Percentiles rank a stretch among this genome's conserved stretches.
phyloP scores from a whole-genome alignment of 2,113 vertebrate species.

The Hirundichthys speculiger region DNA sequence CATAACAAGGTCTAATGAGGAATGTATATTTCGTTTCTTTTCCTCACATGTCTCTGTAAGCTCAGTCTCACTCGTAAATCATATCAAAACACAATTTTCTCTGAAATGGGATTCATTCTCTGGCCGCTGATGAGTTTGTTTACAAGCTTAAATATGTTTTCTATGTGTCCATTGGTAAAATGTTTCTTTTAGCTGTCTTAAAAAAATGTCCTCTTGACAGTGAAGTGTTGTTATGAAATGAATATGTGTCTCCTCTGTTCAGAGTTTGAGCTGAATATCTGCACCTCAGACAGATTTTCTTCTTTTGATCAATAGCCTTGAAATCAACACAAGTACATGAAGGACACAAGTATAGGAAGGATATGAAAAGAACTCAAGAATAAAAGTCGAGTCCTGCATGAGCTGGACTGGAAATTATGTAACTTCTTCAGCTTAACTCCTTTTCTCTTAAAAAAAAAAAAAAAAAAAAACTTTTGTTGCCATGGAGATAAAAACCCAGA shows the following conservation, averaged over 20 bases:
- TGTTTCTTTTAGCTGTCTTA: constrained; percentile 17
- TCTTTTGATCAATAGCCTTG: constrained; percentile 45
- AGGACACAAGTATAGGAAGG: no score
- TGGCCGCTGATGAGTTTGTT: constrained; percentile 17
- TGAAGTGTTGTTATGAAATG: constrained; percentile 31
- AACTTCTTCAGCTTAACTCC: constrained; percentile 54
- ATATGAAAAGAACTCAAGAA: no score
- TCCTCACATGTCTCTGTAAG: constrained; percentile 4
- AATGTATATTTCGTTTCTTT: background rate
- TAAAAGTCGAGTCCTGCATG: no score
- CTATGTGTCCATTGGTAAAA: background rate
- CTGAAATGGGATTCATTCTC: background rate
- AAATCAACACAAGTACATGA: constrained; percentile 13
- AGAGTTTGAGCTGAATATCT: constrained; percentile 36
- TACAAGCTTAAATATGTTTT: constrained; percentile 14
- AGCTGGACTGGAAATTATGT: constrained; percentile 49
- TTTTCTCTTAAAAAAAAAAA: constrained; percentile 44
- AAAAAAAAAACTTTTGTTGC: constrained; percentile 58
- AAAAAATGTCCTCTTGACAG: no score
- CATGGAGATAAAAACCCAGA: constrained; percentile 50
- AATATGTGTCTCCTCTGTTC: constrained; percentile 33
- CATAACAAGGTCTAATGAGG: background rate
- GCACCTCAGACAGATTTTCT: constrained; percentile 21
- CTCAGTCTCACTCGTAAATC: background rate
- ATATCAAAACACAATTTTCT: constrained; percentile 24